Evolutionary conservation across 2,113 vertebrate species (phyloP).

Genomic region (Hippopotamus amphibius): DNA sequence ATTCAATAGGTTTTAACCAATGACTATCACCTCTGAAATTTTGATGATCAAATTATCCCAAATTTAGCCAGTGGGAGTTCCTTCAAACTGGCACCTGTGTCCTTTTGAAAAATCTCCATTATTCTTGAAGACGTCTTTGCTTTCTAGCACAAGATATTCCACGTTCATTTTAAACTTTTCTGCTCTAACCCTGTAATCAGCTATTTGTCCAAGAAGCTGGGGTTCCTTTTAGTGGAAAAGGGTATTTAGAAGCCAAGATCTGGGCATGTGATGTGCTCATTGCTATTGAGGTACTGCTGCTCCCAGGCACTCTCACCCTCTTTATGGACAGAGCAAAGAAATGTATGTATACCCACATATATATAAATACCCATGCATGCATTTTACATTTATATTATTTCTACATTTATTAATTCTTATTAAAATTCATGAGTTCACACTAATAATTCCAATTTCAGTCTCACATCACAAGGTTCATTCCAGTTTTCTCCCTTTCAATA

Average conservation of each 20-base stretch:
- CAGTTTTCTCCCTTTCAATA: not conserved
- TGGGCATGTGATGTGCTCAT: not conserved
- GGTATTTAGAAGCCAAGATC: not conserved
- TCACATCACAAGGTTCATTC: not conserved
- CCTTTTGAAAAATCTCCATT: not conserved
- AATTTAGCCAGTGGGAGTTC: not conserved
- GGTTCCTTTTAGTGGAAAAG: not conserved
- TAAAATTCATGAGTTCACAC: not conserved
- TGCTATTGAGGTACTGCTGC: not conserved
- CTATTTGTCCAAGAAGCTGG: not conserved
- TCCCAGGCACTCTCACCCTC: not conserved
- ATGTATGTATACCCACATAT: not conserved
- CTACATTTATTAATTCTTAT: not conserved
- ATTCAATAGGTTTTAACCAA: slow-evolving; percentile 20
- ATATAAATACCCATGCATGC: not conserved
- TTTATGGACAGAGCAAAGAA: not conserved
- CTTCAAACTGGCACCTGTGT: not conserved
- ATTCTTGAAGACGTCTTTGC: slow-evolving; percentile 37
- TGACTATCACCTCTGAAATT: slow-evolving; percentile 16
- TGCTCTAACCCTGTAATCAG: not conserved
- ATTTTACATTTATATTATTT: not conserved
- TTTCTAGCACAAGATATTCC: slow-evolving; percentile 29
- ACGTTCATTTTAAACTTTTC: slow-evolving; percentile 45
- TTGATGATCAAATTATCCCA: not conserved
- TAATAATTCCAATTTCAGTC: not conserved